Evolutionary conservation across 1,140 invertebrate species (phyloP).

Genomic region (Dysdera silvatica): DNA sequence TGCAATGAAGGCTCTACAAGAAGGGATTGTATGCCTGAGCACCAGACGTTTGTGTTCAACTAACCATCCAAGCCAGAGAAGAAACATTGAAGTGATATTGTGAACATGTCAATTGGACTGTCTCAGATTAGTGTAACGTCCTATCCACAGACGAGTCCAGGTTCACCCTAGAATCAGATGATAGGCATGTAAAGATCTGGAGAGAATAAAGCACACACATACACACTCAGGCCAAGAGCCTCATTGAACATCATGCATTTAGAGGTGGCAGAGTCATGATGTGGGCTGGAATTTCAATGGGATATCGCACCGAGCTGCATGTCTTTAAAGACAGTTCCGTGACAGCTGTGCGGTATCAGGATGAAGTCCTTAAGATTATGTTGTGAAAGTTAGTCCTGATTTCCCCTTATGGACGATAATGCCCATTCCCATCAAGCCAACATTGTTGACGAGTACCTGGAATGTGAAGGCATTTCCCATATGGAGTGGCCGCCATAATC

Average conservation of each 20-base stretch:
- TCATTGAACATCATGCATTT: background rate
- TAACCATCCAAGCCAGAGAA: background rate
- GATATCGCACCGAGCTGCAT: background rate
- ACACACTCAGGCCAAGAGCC: too few relatives aligned
- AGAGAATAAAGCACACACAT: too few relatives aligned
- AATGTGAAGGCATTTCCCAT: background rate
- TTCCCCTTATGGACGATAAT: background rate
- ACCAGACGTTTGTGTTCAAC: background rate
- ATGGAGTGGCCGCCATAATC: background rate
- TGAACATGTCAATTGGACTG: too few relatives aligned
- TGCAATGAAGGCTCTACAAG: background rate
- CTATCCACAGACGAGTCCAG: background rate
- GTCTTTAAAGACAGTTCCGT: background rate
- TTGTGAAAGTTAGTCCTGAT: background rate
- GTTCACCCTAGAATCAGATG: too few relatives aligned
- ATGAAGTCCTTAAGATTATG: background rate
- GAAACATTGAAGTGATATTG: too few relatives aligned
- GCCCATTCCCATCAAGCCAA: background rate
- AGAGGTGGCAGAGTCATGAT: background rate
- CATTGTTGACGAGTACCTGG: background rate
- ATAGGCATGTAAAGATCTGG: too few relatives aligned
- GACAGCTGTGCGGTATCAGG: background rate
- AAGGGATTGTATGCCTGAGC: background rate
- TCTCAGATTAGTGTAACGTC: background rate
- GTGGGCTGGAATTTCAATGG: background rate